Evolutionary conservation across 2,888 invertebrate species (phyloP).

Genomic region (Erebia palarica): DNA sequence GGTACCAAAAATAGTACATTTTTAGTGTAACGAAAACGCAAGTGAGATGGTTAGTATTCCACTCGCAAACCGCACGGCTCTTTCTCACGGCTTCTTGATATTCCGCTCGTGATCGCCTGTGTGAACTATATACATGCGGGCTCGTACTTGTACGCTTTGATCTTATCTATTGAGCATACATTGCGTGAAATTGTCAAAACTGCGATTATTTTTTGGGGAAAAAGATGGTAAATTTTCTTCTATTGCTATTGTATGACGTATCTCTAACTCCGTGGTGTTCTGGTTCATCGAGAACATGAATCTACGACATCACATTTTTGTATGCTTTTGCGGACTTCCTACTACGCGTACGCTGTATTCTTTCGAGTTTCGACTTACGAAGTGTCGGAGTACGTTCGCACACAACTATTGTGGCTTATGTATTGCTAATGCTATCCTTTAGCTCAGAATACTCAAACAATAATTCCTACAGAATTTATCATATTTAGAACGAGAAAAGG

Average conservation of each 20-base stretch:
- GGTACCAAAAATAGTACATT: slow-evolving; percentile 31
- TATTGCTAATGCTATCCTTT: too few relatives aligned
- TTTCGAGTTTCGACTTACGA: too few relatives aligned
- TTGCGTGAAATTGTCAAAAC: slow-evolving; percentile 11
- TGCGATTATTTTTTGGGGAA: not conserved
- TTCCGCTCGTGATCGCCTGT: slow-evolving; percentile 60
- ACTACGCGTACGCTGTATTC: too few relatives aligned
- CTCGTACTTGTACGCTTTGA: slow-evolving; percentile 25
- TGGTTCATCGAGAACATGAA: not conserved
- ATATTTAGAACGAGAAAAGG: too few relatives aligned
- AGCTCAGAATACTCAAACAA: too few relatives aligned
- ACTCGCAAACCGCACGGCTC: slow-evolving; percentile 63
- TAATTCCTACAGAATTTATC: too few relatives aligned
- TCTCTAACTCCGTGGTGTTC: not conserved
- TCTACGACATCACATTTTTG: too few relatives aligned
- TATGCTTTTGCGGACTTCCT: too few relatives aligned
- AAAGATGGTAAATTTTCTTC: too few relatives aligned
- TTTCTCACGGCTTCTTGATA: slow-evolving; percentile 73
- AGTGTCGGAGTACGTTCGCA: too few relatives aligned
- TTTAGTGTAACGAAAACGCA: slow-evolving; percentile 68
- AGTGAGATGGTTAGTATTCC: slow-evolving; percentile 72
- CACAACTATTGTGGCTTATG: too few relatives aligned
- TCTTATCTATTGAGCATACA: slow-evolving; percentile 16
- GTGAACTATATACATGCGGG: slow-evolving; percentile 58
- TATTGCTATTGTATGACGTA: too few relatives aligned